A percentile compares a stretch with the other conserved stretches of the same genome.
Conservation (phyloP, 2,888 invertebrate species). For the Muschampia plurimacula region DNA sequence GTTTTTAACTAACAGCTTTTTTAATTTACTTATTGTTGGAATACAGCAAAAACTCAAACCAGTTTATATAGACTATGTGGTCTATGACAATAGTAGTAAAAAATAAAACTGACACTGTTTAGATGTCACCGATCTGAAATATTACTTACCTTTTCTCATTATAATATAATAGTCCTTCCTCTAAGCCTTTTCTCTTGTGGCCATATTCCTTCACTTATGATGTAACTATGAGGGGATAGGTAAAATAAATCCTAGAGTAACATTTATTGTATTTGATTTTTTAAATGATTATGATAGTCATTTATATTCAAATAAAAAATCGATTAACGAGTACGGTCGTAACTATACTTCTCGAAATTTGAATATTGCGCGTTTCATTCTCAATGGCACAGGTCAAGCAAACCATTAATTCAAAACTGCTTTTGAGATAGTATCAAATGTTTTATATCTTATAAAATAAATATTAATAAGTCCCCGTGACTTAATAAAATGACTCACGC, state of each 20-base stretch:
- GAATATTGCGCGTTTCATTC: conserved; percentile 23
- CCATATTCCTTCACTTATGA: too few species aligned
- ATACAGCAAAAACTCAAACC: too few species aligned
- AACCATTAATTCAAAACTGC: conserved; percentile 44
- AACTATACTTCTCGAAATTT: conserved; percentile 29
- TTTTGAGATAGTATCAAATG: conserved; percentile 40
- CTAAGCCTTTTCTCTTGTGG: too few species aligned
- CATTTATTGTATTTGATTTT: not conserved
- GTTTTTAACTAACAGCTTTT: too few species aligned
- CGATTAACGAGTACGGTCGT: conserved; percentile 7
- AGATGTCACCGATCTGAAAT: too few species aligned
- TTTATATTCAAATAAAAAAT: conserved; percentile 5
- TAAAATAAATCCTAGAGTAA: not conserved
- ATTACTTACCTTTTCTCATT: too few species aligned
- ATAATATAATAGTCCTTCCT: too few species aligned
- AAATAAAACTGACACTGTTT: too few species aligned
- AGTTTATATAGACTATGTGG: too few species aligned
- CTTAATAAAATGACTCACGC: conserved; percentile 53
- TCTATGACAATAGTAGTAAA: too few species aligned
- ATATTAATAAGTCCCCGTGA: conserved; percentile 51
- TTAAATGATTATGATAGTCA: not conserved
- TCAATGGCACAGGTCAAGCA: conserved; percentile 39
- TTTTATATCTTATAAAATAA: conserved; percentile 47
- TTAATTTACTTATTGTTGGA: too few species aligned
- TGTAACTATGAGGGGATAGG: not conserved